Percentiles rank a stretch among this genome's conserved stretches.
These are phyloP conservation scores for Uromys caudimaculatus DNA, from an alignment of 2,797 vertebrate species.

Conservation along the genomic window DNA sequence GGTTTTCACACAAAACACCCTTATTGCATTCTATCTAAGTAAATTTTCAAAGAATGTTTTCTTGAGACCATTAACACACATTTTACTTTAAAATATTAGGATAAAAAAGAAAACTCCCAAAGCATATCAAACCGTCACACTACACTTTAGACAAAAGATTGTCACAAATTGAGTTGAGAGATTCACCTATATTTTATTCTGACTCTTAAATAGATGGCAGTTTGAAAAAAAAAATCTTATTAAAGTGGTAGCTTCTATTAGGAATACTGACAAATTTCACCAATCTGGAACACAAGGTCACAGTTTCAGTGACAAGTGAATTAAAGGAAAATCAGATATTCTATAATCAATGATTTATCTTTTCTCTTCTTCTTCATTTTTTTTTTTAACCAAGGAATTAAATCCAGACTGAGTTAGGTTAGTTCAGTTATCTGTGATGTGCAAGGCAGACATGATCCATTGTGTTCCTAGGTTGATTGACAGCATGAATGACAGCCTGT, in stretches of 20 bases:
- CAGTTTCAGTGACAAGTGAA: slow-evolving; percentile 67
- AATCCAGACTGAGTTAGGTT: slow-evolving; percentile 82
- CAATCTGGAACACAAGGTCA: slow-evolving; percentile 70
- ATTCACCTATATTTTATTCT: slow-evolving; percentile 40
- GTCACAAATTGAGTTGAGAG: not conserved
- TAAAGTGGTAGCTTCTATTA: slow-evolving; percentile 53
- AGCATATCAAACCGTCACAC: not conserved
- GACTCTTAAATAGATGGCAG: slow-evolving; percentile 57
- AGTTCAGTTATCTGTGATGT: slow-evolving; percentile 91
- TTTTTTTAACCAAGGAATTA: slow-evolving; percentile 82
- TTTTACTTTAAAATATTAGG: slow-evolving; percentile 63
- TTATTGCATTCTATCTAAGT: slow-evolving; percentile 44
- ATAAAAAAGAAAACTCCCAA: slow-evolving; percentile 41
- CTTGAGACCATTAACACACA: slow-evolving; percentile 45
- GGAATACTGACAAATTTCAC: slow-evolving; percentile 66
- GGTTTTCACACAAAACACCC: slow-evolving; percentile 22
- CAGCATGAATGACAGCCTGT: slow-evolving; percentile 90
- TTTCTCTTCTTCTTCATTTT: slow-evolving; percentile 29
- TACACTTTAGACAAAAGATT: slow-evolving; percentile 64
- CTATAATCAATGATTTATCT: slow-evolving; percentile 91
- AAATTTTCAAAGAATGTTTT: slow-evolving; percentile 22
- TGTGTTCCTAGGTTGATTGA: slow-evolving; percentile 88
- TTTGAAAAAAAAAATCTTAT: slow-evolving; percentile 60
- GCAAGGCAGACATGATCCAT: slow-evolving; percentile 90
- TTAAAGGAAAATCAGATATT: slow-evolving; percentile 77